Percentiles rank a stretch among this genome's conserved stretches.
Conservation (phyloP, 2,113 vertebrate species). For the Rhabdomys dilectus region DNA sequence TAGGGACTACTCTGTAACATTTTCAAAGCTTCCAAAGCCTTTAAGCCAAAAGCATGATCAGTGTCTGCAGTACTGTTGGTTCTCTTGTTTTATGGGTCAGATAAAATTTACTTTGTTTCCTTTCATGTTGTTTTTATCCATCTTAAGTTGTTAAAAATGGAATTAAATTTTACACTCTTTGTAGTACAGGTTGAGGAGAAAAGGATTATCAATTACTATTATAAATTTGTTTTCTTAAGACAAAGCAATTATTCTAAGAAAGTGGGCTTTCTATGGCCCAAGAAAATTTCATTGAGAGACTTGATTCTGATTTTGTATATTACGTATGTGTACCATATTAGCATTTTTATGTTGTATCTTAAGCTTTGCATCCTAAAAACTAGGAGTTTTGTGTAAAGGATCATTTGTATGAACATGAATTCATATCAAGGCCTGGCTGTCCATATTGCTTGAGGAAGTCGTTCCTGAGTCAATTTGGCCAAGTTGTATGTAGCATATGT, state of each 20-base stretch:
- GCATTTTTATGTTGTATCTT: constrained; percentile 63
- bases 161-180: constrained; percentile 76
- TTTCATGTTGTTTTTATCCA: constrained; percentile 87
- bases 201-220: constrained; percentile 58
- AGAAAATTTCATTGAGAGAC: constrained; percentile 76
- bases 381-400: constrained; percentile 51
- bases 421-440: constrained; percentile 61
- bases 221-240: constrained; percentile 77
- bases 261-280: constrained; percentile 74
- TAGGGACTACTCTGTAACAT: constrained; percentile 92
- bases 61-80: constrained; percentile 94
- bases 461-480: constrained; percentile 69
- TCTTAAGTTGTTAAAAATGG: constrained; percentile 80
- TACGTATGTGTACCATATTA: constrained; percentile 48
- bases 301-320: constrained; percentile 76
- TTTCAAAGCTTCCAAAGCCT: constrained; percentile 92
- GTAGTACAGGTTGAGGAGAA: constrained; percentile 68
- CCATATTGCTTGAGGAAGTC: constrained; percentile 51
- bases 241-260: constrained; percentile 77
- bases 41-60: constrained; percentile 96
- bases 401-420: constrained; percentile 65
- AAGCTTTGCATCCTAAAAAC: constrained; percentile 75
- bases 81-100: constrained; percentile 93
- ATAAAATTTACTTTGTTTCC: constrained; percentile 98
- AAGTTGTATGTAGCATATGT: constrained; percentile 56